Conservation (phyloP, 2,888 invertebrate species). For the Chloroclystis v-ata region DNA sequence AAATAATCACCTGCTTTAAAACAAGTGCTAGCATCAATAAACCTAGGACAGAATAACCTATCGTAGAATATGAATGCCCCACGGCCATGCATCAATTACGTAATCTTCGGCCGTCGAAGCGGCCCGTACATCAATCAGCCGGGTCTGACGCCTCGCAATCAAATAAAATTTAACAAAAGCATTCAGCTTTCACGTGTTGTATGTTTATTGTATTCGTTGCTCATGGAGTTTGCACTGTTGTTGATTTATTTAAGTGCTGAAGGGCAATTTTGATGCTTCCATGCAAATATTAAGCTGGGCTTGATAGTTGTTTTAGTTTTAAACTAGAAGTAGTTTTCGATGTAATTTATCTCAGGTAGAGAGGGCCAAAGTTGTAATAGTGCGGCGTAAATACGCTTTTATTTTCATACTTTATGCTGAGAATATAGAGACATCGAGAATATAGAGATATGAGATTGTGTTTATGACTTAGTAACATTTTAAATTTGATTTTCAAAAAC, state of each 20-base stretch:
- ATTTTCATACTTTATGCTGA: too few species aligned
- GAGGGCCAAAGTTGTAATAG: too few species aligned
- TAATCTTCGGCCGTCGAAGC: slow-evolving; percentile 53
- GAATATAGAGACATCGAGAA: too few species aligned
- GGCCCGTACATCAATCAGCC: slow-evolving; percentile 69
- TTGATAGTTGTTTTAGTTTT: not conserved
- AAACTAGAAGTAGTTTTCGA: not conserved
- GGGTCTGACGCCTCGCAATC: slow-evolving; percentile 64
- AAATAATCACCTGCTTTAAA: too few species aligned
- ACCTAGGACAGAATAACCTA: slow-evolving; percentile 11
- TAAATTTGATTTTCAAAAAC: too few species aligned
- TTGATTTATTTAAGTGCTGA: slow-evolving; percentile 8
- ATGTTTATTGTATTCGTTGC: slow-evolving; percentile 34
- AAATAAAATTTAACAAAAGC: slow-evolving; percentile 75
- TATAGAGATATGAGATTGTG: too few species aligned
- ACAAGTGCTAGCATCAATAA: not conserved
- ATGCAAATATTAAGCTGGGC: not conserved
- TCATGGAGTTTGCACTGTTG: slow-evolving; percentile 20
- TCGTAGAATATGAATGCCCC: slow-evolving; percentile 40
- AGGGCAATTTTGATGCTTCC: not conserved
- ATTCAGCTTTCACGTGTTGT: slow-evolving; percentile 35
- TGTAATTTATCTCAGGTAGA: too few species aligned
- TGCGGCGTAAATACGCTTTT: too few species aligned
- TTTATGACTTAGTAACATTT: too few species aligned
- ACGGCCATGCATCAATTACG: slow-evolving; percentile 54